Evolutionary conservation across 2,113 vertebrate species (phyloP).

Genomic region (Vulpes lagopus): DNA sequence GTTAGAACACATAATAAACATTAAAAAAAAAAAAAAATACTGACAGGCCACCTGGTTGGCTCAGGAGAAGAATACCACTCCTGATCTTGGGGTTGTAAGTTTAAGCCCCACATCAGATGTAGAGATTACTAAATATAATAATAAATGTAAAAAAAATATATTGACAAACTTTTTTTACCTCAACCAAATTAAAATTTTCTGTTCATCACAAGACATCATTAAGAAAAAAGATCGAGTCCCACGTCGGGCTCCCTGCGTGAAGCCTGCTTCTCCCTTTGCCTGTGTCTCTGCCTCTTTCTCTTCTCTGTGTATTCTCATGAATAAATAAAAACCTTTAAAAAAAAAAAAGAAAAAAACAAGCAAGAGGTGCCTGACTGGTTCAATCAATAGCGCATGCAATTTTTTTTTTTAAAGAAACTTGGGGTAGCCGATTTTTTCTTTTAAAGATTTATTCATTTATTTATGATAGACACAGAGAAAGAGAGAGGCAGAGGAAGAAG

Average conservation of each 20-base stretch:
- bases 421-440: no score
- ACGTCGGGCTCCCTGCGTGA: no score
- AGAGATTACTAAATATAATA: not conserved
- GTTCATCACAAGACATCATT: not conserved
- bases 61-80: not conserved
- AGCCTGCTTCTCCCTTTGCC: no score
- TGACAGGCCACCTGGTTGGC: not conserved
- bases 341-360: not conserved
- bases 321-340: no score
- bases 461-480: no score
- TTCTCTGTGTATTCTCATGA: no score
- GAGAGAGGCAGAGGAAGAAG: no score
- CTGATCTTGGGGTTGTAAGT: not conserved
- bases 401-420: no score
- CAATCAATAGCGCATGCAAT: not conserved
- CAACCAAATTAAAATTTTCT: not conserved
- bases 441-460: no score
- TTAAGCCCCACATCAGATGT: not conserved
- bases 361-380: not conserved
- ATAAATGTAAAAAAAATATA: not conserved
- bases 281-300: no score
- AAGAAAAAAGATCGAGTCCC: not conserved
- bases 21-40: not conserved
- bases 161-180: not conserved
- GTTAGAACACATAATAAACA: not conserved